A percentile compares a stretch with the other conserved stretches of the same genome.
Evolutionary conservation across 1,140 invertebrate genomes (phyloP).

Genomic region (Danaus melanippus): DNA sequence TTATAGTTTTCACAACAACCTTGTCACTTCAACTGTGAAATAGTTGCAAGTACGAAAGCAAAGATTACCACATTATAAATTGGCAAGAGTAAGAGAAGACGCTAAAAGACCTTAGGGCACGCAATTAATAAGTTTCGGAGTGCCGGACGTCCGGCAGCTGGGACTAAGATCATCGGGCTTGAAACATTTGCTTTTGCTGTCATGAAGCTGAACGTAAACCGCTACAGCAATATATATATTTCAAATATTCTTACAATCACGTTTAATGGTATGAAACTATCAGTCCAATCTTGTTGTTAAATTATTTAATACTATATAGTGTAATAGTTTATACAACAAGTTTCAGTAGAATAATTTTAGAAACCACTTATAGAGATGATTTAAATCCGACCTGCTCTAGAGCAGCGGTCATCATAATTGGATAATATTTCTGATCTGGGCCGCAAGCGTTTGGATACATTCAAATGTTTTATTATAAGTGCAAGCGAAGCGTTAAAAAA

Average conservation of each 20-base stretch:
- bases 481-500: constrained; percentile 6
- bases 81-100: too few relatives aligned
- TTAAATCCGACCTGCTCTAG: constrained; percentile 23
- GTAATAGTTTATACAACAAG: too few relatives aligned
- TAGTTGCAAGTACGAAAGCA: too few relatives aligned
- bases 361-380: constrained; percentile 18
- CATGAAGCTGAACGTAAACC: too few relatives aligned
- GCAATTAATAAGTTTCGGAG: constrained; percentile 10
- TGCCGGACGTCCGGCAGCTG: constrained; percentile 6
- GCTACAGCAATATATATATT: too few relatives aligned
- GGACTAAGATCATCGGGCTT: constrained; percentile 1
- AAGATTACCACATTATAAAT: too few relatives aligned
- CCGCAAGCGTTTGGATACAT: constrained; percentile 20
- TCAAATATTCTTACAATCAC: too few relatives aligned
- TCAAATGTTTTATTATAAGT: constrained; percentile 13
- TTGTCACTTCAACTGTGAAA: too few relatives aligned
- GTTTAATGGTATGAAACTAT: too few relatives aligned
- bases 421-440: constrained; percentile 23
- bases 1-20: too few relatives aligned
- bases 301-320: too few relatives aligned
- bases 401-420: constrained; percentile 24
- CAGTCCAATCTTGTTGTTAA: too few relatives aligned
- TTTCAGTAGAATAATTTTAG: constrained; percentile 3
- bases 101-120: not conserved
- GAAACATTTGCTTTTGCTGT: constrained; percentile 5